Evolutionary conservation across 92 coral and sea anemone genomes (phyloP), one percentile per base, ranked within the genome.

Genomic region (Meandrina meandrites): DNA sequence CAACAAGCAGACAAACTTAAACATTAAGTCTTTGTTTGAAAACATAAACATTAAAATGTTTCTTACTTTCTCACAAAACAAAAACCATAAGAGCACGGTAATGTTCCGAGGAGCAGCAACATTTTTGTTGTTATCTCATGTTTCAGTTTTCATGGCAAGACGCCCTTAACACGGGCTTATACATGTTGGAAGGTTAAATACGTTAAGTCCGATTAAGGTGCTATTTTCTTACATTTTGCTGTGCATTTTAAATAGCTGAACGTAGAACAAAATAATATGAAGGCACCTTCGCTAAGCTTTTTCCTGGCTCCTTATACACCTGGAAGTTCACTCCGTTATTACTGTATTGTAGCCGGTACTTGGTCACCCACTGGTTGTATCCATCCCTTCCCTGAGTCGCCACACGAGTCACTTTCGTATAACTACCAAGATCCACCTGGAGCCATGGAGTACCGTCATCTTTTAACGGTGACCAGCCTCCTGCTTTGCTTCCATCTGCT

Each of bases 391-490:
- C 67, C 28, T 75, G 79, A 34, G 54, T 75, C 14, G 47, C 48
- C 6, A 75, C 54, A 8, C 54, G 79, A 19, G 79, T 11, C 54
- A 75, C 79, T 75, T 24, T 36, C 12, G 30, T 47, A 17, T 19
- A 47, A 17, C 79, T n/a, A 47, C 79, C 79, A 35, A 75, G 31
- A 47, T 75, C 79, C 50, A 47, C 79, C 40, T 75, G 47, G 4
- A 75, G 79, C 79, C 79, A 75, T 21, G 34, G 79, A n/a, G 34
- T 35, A 36, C 7, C 50, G 35, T 32, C 79, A 47, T 75, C 17
- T 36, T 1, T 32, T 31, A 6, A 0, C 5, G 79, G 50, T 36
- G 79, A 75, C 79, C 79, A 75, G 31, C 27, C 79, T 36, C 79
- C 79, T 0, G 19, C 34, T 16, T 13, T 75, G 22, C 37, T 37